phyloP scores from a whole-genome alignment of 2,113 vertebrate species.

The Scomber colias region DNA sequence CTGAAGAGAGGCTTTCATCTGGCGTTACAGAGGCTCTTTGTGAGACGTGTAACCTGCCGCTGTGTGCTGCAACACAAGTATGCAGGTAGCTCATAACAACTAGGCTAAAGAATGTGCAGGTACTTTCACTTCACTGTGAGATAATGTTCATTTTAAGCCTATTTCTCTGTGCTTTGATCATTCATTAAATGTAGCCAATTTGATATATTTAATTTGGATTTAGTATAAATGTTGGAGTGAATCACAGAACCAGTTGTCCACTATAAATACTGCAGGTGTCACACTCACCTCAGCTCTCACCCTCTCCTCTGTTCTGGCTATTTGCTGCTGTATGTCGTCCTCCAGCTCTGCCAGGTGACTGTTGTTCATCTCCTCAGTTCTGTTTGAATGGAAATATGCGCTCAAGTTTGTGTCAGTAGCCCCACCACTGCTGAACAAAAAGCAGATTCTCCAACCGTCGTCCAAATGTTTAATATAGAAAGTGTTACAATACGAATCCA shows the following conservation, averaged over 20 bases:
- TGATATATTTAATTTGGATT: background rate
- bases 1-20: constrained; percentile 70
- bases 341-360: constrained; percentile 83
- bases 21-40: constrained; percentile 73
- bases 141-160: background rate
- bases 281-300: constrained; percentile 81
- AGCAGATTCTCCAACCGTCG: background rate
- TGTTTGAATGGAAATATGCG: constrained; percentile 53
- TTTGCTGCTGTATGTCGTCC: constrained; percentile 83
- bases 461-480: background rate
- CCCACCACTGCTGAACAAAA: background rate
- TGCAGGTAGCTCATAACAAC: constrained; percentile 50
- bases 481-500: background rate
- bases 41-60: constrained; percentile 51
- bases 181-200: background rate
- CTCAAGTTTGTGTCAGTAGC: constrained; percentile 2
- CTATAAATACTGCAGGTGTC: background rate
- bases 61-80: constrained; percentile 46
- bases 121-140: background rate
- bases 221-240: background rate
- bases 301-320: constrained; percentile 72
- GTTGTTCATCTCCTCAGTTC: constrained; percentile 80
- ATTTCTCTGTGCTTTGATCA: background rate
- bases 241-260: background rate
- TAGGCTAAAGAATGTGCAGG: background rate